Percentiles rank a stretch among this genome's conserved stretches.
Conservation (phyloP, 2,888 invertebrate species). For the Eulithis testata region DNA sequence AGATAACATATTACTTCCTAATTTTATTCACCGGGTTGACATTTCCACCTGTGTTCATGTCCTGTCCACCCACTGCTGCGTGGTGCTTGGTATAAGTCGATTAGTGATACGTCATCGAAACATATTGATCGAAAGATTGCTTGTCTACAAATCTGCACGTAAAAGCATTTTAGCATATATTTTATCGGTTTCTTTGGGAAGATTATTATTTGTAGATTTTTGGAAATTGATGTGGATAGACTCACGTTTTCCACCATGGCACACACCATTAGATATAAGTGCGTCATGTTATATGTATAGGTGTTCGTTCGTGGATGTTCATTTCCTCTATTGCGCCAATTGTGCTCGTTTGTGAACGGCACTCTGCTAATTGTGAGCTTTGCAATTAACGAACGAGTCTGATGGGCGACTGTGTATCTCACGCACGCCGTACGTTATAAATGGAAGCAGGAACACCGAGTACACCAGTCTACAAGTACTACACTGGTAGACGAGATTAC, state of each 20-base stretch:
- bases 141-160: too few species aligned
- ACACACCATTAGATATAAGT: slow-evolving; percentile 30
- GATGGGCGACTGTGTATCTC: slow-evolving; percentile 63
- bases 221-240: neutral
- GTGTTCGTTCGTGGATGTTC: slow-evolving; percentile 67
- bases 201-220: neutral
- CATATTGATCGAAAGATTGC: too few species aligned
- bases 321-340: slow-evolving; percentile 82
- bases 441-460: slow-evolving; percentile 9
- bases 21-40: slow-evolving; percentile 1
- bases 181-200: neutral
- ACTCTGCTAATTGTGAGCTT: slow-evolving; percentile 75
- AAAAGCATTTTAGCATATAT: neutral
- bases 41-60: too few species aligned
- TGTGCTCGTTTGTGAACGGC: slow-evolving; percentile 75
- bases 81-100: too few species aligned
- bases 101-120: neutral
- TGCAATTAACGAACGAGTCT: slow-evolving; percentile 68
- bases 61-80: too few species aligned
- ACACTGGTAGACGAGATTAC: neutral
- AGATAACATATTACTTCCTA: slow-evolving; percentile 7
- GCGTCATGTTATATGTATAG: slow-evolving; percentile 45
- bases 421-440: slow-evolving; percentile 43
- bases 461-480: neutral
- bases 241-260: slow-evolving; percentile 1